phyloP scores from a whole-genome alignment of 2,797 vertebrate species.

The Chaenodraco wilsoni region DNA sequence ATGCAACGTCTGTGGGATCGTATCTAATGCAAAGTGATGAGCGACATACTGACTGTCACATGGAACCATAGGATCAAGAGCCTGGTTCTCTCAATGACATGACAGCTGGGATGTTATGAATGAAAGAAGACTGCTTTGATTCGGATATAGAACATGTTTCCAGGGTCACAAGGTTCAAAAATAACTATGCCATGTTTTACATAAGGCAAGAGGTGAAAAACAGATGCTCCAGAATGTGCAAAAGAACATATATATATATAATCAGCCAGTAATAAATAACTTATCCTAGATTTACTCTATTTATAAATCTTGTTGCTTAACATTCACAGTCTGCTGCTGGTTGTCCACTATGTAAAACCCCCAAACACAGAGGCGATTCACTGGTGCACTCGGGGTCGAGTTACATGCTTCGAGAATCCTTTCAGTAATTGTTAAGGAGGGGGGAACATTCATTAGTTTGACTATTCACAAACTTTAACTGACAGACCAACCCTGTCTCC shows the following conservation, averaged over 20 bases:
- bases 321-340: background rate
- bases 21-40: conserved; percentile 50
- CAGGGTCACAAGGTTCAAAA: conserved; percentile 15
- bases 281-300: background rate
- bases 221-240: conserved; percentile 5
- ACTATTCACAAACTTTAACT: background rate
- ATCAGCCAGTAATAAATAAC: conserved; percentile 3
- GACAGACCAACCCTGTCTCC: background rate
- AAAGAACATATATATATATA: background rate
- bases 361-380: background rate
- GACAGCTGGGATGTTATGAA: conserved; percentile 15
- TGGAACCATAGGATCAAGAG: conserved; percentile 42
- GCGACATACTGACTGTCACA: conserved; percentile 40
- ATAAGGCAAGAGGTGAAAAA: conserved; percentile 3
- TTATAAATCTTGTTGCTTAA: background rate
- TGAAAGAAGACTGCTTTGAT: background rate
- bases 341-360: background rate
- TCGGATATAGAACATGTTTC: conserved; percentile 7
- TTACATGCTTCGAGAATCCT: background rate
- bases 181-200: background rate
- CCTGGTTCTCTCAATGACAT: conserved; percentile 8
- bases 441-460: background rate
- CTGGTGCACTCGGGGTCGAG: background rate
- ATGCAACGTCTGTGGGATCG: conserved; percentile 16
- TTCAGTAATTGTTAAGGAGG: background rate